Percentiles rank a stretch among this genome's conserved stretches.
These are phyloP conservation scores for Nephrocerus scutellatus DNA, from an alignment of 2,888 invertebrate genomes.

Conservation along the genomic window DNA sequence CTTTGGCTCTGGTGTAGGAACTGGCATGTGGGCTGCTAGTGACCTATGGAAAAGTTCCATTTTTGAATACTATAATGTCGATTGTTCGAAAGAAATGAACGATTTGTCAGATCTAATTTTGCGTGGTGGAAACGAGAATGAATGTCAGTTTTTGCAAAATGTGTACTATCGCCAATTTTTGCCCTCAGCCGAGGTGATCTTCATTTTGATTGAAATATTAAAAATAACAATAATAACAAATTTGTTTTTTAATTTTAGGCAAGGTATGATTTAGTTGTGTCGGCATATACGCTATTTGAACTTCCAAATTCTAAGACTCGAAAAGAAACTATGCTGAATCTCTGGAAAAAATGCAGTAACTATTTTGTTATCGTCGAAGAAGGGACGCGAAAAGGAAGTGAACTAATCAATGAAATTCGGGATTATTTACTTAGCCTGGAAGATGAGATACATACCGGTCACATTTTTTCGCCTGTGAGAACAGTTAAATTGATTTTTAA, in stretches of 20 bases:
- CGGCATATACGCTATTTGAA: slow-evolving; percentile 76
- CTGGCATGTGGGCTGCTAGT: slow-evolving; percentile 77
- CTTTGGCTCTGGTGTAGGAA: slow-evolving; percentile 87
- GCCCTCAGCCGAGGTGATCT: slow-evolving; percentile 51
- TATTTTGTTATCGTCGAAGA: slow-evolving; percentile 79
- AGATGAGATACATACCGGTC: slow-evolving; percentile 47
- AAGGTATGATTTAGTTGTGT: slow-evolving; percentile 72
- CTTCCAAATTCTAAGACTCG: slow-evolving; percentile 60
- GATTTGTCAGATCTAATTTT: slow-evolving; percentile 68
- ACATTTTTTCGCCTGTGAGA: slow-evolving; percentile 71
- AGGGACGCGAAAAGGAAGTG: slow-evolving; percentile 75
- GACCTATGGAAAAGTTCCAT: slow-evolving; percentile 63
- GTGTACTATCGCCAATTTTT: slow-evolving; percentile 75
- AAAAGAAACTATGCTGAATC: slow-evolving; percentile 61
- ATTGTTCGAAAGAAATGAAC: slow-evolving; percentile 74
- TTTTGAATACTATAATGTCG: slow-evolving; percentile 79
- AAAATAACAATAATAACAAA: background rate
- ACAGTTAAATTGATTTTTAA: background rate
- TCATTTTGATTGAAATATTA: background rate
- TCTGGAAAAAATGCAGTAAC: slow-evolving; percentile 81
- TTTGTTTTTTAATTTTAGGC: slow-evolving; percentile 38
- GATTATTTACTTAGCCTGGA: slow-evolving; percentile 62
- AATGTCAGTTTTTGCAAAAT: slow-evolving; percentile 53
- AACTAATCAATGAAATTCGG: slow-evolving; percentile 75
- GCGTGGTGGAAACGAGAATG: slow-evolving; percentile 58